These are phyloP conservation scores for Onychorhynchus coronatus DNA, from an alignment of 2,113 vertebrate genomes.

Conservation along the genomic window DNA sequence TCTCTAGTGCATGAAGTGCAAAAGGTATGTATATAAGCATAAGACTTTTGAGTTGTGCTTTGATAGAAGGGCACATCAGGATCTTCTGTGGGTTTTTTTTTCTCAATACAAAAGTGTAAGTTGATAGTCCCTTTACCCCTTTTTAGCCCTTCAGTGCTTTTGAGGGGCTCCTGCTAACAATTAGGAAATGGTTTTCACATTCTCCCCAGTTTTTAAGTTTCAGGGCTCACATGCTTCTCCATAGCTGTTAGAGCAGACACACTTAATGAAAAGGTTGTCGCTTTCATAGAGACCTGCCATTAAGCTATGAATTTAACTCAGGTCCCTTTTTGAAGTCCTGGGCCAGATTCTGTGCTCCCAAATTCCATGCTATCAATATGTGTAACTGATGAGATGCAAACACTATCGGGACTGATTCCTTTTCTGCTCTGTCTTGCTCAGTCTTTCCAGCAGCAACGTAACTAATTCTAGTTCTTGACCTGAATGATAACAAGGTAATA, in stretches of 20 bases:
- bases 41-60: background rate
- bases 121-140: background rate
- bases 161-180: background rate
- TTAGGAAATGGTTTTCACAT: background rate
- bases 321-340: background rate
- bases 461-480: constrained; percentile 39
- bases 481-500: constrained; percentile 46
- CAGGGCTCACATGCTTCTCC: background rate
- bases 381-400: background rate
- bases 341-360: background rate
- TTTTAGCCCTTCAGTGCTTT: background rate
- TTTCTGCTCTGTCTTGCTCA: constrained; percentile 30
- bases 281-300: constrained; percentile 24
- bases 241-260: background rate
- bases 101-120: background rate
- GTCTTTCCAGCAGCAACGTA: constrained; percentile 18
- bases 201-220: background rate
- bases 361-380: background rate
- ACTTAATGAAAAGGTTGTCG: background rate
- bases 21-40: background rate
- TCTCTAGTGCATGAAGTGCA: background rate
- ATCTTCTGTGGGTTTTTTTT: background rate
- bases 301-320: constrained; percentile 18
- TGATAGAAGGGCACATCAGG: background rate
- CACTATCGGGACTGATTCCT: background rate